Evolutionary conservation across 2,113 vertebrate genomes (phyloP), one percentile per base, ranked within the genome.

Genomic region (Corythornis madagascariensis): DNA sequence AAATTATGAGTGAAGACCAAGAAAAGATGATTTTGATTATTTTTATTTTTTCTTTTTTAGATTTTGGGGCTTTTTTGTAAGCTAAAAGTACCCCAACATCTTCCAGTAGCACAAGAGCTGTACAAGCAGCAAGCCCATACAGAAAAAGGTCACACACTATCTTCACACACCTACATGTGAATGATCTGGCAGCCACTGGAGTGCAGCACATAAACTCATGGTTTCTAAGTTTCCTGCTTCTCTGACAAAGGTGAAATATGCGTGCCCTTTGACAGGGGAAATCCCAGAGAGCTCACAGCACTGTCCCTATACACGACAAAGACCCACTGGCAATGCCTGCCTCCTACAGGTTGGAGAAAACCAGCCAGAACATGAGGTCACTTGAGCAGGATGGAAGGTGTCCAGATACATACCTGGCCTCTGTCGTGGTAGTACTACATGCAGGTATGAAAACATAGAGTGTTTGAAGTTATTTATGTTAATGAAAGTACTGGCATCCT

Each of bases 221-320:
- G 7, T 80, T 75, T 86, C 33, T 3, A 47, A 28, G 4, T 59
- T 42, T 79, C 64, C 43, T 55, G 8, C 74, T 63, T 80, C 48
- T 80, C 42, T 59, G 29, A 45, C 59, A 87, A 73, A 52, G 24
- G 35, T 28, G 33, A 55, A 80, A 74, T 22, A 1, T 21, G 65
- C 60, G 89, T 84, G 55, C 35, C 47, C 52, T 71, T 31, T 57
- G 31, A 59, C 25, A 86, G 29, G 20, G 20, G 8, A 79, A n/a
- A 22, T 72, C 60, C 24, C 40, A 48, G 47, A 79, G 61, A 89
- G 63, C 64, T 80, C 90, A 80, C 38, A 84, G 53, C 31, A 50
- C 0, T 21, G 43, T 60, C 57, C 53, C 2, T 5, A 50, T 3
- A 25, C 2, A 6, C 33, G 63, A 33, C 28, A 50, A 4, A 0